These are phyloP conservation scores for Xenus cinereus DNA, from an alignment of 2,113 vertebrate species.

Conservation along the genomic window DNA sequence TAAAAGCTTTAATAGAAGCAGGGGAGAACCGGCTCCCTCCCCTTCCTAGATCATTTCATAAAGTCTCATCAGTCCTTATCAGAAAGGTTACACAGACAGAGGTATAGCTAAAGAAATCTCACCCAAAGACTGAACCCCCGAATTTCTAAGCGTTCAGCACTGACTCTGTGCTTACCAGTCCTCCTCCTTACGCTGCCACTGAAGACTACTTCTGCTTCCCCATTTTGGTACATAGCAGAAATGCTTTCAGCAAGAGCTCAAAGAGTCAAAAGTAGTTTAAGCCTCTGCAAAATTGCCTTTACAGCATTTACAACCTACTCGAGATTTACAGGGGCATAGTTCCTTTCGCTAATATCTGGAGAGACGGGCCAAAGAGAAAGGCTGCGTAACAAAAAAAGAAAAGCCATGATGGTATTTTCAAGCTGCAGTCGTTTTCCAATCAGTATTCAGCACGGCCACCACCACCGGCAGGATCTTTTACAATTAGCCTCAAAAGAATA, in stretches of 20 bases:
- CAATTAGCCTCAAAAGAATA: not conserved
- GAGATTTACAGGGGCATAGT: not conserved
- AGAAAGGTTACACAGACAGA: not conserved
- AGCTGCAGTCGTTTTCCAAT: not conserved
- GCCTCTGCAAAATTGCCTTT: not conserved
- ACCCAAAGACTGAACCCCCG: not conserved
- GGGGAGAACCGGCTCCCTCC: not conserved
- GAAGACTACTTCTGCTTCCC: not conserved
- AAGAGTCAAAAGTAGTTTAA: not conserved
- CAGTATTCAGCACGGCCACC: not conserved
- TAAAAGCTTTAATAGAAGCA: not conserved
- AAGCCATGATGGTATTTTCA: not conserved
- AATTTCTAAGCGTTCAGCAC: not conserved
- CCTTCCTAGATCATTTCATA: not conserved
- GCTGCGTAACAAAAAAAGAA: not conserved
- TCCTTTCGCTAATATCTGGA: not conserved
- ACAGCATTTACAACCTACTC: not conserved
- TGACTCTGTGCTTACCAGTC: not conserved
- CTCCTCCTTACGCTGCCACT: fast-evolving
- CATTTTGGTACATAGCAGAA: not conserved
- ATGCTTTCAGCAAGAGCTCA: not conserved
- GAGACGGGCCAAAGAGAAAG: not conserved
- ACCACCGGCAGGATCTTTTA: not conserved
- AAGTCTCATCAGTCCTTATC: not conserved
- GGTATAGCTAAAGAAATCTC: not conserved